Base-by-base conservation (phyloP, 1,140 invertebrate species). In the Geopemphigus sp. region DNA sequence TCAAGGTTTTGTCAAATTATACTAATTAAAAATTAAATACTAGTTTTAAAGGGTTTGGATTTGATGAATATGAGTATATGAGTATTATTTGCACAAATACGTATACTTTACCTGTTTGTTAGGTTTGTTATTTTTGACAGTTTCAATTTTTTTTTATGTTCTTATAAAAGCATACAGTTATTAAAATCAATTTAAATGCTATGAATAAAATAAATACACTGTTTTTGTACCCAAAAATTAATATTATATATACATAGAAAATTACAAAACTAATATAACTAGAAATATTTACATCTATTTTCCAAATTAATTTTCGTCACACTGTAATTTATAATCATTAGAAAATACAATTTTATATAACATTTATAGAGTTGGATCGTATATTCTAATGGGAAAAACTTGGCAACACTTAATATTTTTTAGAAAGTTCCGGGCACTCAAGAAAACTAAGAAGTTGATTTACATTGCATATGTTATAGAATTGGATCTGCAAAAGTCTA, bases 391-490 rank as follows among this genome's bases (percentile, higher is more conserved):
- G 14, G 39, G 8, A 47, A 47, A 29, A 56, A 73, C 70, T 73
- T 73, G 70, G 70, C 70, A 73, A 56, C 17, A 26, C 15, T 54
- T 56, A 4, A 56, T n/a, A n/a, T 39, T 22, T 73, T 72, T 54
- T 56, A 29, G 6, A 32, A n/a, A 17, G 50, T 73, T 56, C 26
- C 17, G 29, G 10, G 50, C 26, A 73, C 70, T 73, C 5, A 50
- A 54, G 70, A 29, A 73, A 56, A 56, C 70, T 73, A 73, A 26
- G 53, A 32, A 73, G 70, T 73, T 73, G 50, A 73, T 73, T 73
- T 73, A 73, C 70, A 56, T 56, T 29, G n/a, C 24, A 72, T 56
- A 73, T 73, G 70, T 73, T 73, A 73, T 54, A 73, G 56, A 73
- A 73, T 73, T 17, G 26, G 26, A 19, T 22, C 24, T 10, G 17